Conservation (phyloP, 2,797 vertebrate genomes). For the Columba guinea region DNA sequence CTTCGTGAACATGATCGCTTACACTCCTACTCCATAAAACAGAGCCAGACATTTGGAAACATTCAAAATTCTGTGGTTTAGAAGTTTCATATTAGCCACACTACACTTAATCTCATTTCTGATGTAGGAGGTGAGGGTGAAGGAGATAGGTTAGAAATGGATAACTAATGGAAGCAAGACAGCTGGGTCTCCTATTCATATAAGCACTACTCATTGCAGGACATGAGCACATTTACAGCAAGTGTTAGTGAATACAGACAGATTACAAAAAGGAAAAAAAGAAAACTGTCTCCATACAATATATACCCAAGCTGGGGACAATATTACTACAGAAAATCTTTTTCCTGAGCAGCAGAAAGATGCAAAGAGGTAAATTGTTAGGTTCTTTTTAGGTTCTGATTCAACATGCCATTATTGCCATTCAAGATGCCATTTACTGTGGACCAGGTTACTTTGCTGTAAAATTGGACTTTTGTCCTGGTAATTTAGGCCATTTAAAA, state of each 20-base stretch:
- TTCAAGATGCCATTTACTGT: not conserved
- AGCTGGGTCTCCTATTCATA: not conserved
- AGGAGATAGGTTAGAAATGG: not conserved
- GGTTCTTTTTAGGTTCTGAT: slow-evolving; percentile 22
- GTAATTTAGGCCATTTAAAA: slow-evolving; percentile 38
- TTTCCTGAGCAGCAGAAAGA: not conserved
- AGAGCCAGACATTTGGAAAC: not conserved
- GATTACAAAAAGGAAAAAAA: not conserved
- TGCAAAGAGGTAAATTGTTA: slow-evolving; percentile 37
- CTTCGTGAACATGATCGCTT: not conserved
- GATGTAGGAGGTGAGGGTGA: not conserved
- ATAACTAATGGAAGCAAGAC: not conserved
- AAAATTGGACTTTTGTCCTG: slow-evolving; percentile 10
- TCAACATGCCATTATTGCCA: not conserved
- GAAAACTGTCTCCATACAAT: not conserved
- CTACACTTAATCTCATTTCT: not conserved
- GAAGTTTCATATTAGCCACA: not conserved
- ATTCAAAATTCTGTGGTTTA: not conserved
- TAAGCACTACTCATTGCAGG: not conserved
- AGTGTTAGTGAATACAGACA: not conserved
- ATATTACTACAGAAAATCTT: not conserved
- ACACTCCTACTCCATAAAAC: not conserved
- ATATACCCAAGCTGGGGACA: not conserved
- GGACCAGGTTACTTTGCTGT: not conserved
- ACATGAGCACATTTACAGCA: not conserved